Conservation (phyloP, 1,140 invertebrate species). For the Parapsyche elsis region DNA sequence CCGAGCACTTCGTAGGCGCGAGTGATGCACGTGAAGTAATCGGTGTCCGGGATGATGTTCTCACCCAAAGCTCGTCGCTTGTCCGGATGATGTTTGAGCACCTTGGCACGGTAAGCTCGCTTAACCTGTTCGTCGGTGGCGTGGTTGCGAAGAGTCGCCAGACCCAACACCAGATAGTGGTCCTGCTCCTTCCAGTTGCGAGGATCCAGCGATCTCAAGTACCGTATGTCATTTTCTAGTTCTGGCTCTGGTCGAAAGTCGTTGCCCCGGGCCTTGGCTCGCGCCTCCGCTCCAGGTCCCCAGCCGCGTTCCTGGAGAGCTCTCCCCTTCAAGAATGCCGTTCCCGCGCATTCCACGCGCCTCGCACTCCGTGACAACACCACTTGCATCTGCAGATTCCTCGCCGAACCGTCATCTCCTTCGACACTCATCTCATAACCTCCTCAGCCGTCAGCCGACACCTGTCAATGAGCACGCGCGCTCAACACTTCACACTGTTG, state of each 20-base stretch:
- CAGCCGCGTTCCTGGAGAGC: slow-evolving; percentile 14
- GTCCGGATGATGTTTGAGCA: slow-evolving; percentile 97
- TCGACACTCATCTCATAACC: slow-evolving; percentile 11
- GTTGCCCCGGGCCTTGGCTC: neutral
- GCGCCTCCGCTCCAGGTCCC: slow-evolving; percentile 47
- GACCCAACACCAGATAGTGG: slow-evolving; percentile 93
- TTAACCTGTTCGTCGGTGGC: slow-evolving; percentile 94
- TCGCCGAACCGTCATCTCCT: neutral
- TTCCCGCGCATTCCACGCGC: slow-evolving; percentile 64
- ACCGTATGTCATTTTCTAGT: slow-evolving; percentile 85
- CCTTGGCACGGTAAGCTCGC: slow-evolving; percentile 91
- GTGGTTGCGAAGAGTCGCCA: slow-evolving; percentile 80
- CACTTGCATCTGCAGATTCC: neutral
- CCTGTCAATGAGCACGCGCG: slow-evolving; percentile 2
- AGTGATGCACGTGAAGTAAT: slow-evolving; percentile 99
- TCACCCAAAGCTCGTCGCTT: slow-evolving; percentile 92
- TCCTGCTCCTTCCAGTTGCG: slow-evolving; percentile 98
- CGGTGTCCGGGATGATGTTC: slow-evolving; percentile 85
- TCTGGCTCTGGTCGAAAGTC: slow-evolving; percentile 62
- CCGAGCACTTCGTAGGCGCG: slow-evolving; percentile 86
- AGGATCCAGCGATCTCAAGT: slow-evolving; percentile 91
- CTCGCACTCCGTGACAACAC: slow-evolving; percentile 47
- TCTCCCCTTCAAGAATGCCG: slow-evolving; percentile 56
- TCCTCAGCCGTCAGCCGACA: neutral
- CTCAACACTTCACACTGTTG: neutral